Percentiles rank a stretch among this genome's conserved stretches.
Conservation (phyloP, 2,797 vertebrate genomes). For the Arnoldichthys spilopterus region DNA sequence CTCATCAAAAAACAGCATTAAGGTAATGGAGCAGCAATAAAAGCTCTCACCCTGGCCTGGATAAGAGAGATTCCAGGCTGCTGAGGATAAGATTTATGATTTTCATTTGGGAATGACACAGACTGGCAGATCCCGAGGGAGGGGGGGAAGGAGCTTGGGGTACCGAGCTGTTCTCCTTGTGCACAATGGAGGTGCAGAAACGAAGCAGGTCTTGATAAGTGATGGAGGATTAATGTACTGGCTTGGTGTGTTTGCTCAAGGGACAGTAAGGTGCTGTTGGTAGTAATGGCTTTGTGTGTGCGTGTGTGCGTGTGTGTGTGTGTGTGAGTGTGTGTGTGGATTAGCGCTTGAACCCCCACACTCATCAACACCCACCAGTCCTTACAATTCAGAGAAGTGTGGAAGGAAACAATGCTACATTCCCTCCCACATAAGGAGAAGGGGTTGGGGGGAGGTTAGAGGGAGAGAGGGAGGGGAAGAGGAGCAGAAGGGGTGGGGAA, state of each 20-base stretch:
- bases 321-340: conserved; percentile 18
- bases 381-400: conserved; percentile 30
- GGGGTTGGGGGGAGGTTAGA: neutral
- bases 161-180: neutral
- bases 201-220: conserved; percentile 38
- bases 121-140: conserved; percentile 24
- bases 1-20: conserved; percentile 30
- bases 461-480: neutral
- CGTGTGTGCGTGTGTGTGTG: conserved; percentile 19
- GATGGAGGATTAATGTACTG: conserved; percentile 48
- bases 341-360: conserved; percentile 12
- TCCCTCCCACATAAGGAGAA: conserved; percentile 16
- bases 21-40: conserved; percentile 12
- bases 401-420: conserved; percentile 33
- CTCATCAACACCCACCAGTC: conserved; percentile 28
- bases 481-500: neutral
- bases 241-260: conserved; percentile 33
- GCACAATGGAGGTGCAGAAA: conserved; percentile 34
- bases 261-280: conserved; percentile 36
- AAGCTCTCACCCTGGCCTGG: neutral
- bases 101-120: conserved; percentile 30
- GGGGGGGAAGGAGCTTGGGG: conserved; percentile 13
- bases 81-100: conserved; percentile 28
- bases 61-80: conserved; percentile 16
- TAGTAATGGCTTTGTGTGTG: conserved; percentile 14